A percentile compares a stretch with the other conserved stretches of the same genome.
Conservation (phyloP, 2,113 vertebrate genomes). For the Platichthys flesus region DNA sequence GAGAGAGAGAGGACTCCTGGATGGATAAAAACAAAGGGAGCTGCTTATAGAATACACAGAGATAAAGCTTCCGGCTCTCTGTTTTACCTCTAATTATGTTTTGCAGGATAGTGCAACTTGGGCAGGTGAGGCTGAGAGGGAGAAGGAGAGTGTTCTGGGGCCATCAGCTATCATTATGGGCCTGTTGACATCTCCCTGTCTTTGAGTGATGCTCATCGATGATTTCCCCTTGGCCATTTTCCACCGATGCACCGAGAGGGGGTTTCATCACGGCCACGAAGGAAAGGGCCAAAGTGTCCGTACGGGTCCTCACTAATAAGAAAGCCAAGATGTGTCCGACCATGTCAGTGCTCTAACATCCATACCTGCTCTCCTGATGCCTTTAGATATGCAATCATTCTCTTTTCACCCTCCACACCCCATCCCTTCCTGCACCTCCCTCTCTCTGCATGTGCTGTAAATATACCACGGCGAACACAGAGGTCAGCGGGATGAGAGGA, state of each 20-base stretch:
- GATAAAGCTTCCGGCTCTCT: constrained; percentile 76
- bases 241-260: constrained; percentile 69
- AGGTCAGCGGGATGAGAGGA: constrained; percentile 77
- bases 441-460: constrained; percentile 54
- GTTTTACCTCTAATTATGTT: constrained; percentile 90
- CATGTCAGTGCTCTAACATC: constrained; percentile 65
- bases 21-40: constrained; percentile 81
- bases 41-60: constrained; percentile 77
- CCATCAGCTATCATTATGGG: constrained; percentile 86
- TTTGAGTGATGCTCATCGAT: constrained; percentile 82
- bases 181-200: constrained; percentile 83
- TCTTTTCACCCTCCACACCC: not conserved
- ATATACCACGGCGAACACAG: constrained; percentile 65
- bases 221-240: constrained; percentile 80
- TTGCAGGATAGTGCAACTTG: constrained; percentile 74
- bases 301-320: constrained; percentile 75
- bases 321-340: constrained; percentile 70
- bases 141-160: constrained; percentile 74
- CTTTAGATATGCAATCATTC: constrained; percentile 76
- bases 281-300: constrained; percentile 73
- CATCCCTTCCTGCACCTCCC: not conserved
- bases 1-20: constrained; percentile 61
- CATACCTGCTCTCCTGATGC: constrained; percentile 58
- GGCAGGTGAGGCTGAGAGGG: constrained; percentile 74
- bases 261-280: constrained; percentile 75